Base-by-base conservation (phyloP, 2,888 invertebrate genomes). In the Philereme vetulata region DNA sequence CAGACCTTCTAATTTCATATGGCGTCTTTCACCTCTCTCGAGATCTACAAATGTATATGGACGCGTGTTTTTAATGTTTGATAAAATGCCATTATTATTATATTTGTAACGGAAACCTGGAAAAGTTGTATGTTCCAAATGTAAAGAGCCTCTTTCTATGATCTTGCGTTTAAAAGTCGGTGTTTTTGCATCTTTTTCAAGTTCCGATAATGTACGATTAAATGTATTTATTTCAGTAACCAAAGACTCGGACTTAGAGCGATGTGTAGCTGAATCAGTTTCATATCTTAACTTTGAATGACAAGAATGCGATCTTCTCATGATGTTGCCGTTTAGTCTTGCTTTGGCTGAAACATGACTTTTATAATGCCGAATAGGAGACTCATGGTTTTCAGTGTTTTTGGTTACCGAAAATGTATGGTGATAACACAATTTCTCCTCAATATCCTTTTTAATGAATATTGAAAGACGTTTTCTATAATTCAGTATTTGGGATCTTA, bases 261-360 rank as follows among this genome's bases (percentile, higher is more conserved):
- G 38, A 43, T n/a, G 46, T 38, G 51, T 51, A 52, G 45, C 34
- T 21, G 52, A 40, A 4, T 32, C 34, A 49, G 48, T 50, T 21
- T 51, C 46, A 40, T 51, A 55, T 38, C 21, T 44, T 0, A 58
- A 35, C 36, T 55, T 55, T 46, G 58, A 51, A 45, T 55, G 51
- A 45, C 62, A 62, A 48, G 62, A 62, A 9, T 35, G 54, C 4
- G 62, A 58, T 35, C 51, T 55, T 56, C 43, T 57, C 6, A 58
- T 46, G 10, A 46, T 42, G n/a, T 54, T 50, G n/a, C 33, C 7
- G 44, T 52, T 48, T 0, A 38, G n/a, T 4, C 33, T 40, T 6
- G 21, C 38, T 46, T 50, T 42, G 8, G 3, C 45, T 40, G 54
- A 42, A 10, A 8, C 0, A 33, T 43, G 52, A 36, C 48, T 10